These are phyloP conservation scores for Callaeas wilsoni DNA, from an alignment of 2,113 vertebrate species.

Conservation along the genomic window DNA sequence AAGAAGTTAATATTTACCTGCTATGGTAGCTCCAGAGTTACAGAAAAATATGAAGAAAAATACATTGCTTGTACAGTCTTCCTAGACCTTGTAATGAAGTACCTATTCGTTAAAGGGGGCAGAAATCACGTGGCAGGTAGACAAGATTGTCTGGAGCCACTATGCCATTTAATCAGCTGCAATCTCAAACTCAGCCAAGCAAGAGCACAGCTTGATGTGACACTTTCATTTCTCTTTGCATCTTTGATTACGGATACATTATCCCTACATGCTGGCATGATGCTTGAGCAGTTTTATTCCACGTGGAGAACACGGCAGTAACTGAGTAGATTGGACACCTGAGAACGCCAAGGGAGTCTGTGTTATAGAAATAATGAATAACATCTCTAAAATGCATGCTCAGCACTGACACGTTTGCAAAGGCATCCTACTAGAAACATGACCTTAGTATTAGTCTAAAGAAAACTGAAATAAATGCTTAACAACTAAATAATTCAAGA, in stretches of 20 bases:
- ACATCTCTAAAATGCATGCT: neutral
- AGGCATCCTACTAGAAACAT: neutral
- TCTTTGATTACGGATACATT: neutral
- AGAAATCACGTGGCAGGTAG: neutral
- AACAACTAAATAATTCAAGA: neutral
- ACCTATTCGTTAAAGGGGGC: neutral
- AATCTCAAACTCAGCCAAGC: neutral
- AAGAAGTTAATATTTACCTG: neutral
- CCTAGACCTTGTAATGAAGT: neutral
- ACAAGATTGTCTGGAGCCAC: neutral
- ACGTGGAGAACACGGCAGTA: neutral
- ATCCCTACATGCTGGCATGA: neutral
- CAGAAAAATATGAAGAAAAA: neutral
- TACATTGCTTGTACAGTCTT: neutral
- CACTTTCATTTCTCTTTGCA: neutral
- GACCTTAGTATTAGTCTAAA: neutral
- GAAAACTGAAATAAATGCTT: neutral
- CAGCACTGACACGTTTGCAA: accelerated
- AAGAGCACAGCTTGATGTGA: neutral
- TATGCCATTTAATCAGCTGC: neutral
- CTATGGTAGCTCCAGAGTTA: neutral
- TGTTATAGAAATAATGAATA: neutral
- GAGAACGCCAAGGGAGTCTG: neutral
- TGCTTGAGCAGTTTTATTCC: neutral
- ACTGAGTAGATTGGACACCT: neutral